These are phyloP conservation scores for Schizopygopsis pylzovi DNA, from an alignment of 2,797 vertebrate species.

Conservation along the genomic window DNA sequence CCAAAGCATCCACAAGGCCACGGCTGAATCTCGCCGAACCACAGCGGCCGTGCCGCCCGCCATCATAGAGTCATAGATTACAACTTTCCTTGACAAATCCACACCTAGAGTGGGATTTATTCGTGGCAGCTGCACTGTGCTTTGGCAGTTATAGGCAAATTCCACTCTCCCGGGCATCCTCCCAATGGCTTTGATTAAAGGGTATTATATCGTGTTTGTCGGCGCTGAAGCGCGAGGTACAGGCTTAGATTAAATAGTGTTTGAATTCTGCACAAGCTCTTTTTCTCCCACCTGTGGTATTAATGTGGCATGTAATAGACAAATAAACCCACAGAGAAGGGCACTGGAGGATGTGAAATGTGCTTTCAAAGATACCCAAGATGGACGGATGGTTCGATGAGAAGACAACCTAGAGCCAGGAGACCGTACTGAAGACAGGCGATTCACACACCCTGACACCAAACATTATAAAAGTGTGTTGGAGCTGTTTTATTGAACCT, in stretches of 20 bases:
- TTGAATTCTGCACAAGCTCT: slow-evolving; percentile 33
- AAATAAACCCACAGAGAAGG: slow-evolving; percentile 28
- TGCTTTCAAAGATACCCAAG: neutral
- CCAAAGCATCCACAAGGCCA: slow-evolving; percentile 22
- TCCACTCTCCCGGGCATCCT: slow-evolving; percentile 30
- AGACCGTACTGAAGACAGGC: neutral
- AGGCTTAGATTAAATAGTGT: slow-evolving; percentile 47
- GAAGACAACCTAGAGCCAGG: neutral
- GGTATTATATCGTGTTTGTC: slow-evolving; percentile 43
- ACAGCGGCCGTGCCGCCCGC: no score
- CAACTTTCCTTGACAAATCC: slow-evolving; percentile 37
- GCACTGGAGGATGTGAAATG: slow-evolving; percentile 24
- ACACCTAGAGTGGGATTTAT: slow-evolving; percentile 38
- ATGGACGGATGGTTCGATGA: slow-evolving; percentile 15
- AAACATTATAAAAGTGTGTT: slow-evolving; percentile 14
- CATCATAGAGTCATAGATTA: slow-evolving; percentile 46
- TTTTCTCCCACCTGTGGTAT: slow-evolving; percentile 36
- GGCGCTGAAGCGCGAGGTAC: slow-evolving; percentile 8
- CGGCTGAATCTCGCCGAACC: neutral
- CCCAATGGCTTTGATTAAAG: slow-evolving; percentile 52
- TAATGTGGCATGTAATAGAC: slow-evolving; percentile 44
- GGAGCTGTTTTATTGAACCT: slow-evolving; percentile 8
- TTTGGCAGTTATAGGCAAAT: slow-evolving; percentile 34
- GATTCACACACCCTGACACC: slow-evolving; percentile 8
- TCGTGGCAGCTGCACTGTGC: slow-evolving; percentile 4